phyloP scores from a whole-genome alignment of 2,797 vertebrate species.

The Microchirus variegatus region DNA sequence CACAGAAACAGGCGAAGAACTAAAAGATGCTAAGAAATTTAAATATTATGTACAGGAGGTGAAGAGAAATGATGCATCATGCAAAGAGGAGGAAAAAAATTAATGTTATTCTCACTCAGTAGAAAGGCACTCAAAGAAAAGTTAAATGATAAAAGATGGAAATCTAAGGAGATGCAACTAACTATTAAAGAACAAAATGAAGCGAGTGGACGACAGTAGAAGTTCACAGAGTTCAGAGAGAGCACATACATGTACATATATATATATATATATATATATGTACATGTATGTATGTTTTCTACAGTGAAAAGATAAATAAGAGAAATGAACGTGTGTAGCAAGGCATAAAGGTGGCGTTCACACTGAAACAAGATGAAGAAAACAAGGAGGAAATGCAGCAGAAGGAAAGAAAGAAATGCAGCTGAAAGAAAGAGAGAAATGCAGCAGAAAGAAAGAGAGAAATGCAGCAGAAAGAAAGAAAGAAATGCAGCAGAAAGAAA shows the following conservation, averaged over 20 bases:
- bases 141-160: slow-evolving; percentile 6
- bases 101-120: slow-evolving; percentile 4
- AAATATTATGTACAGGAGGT: background rate
- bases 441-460: too few relatives aligned
- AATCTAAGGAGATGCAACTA: background rate
- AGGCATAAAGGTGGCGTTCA: too few relatives aligned
- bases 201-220: background rate
- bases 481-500: too few relatives aligned
- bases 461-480: too few relatives aligned
- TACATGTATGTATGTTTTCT: background rate
- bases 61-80: slow-evolving; percentile 6
- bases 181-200: background rate
- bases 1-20: background rate
- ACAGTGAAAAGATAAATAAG: background rate
- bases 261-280: too few relatives aligned
- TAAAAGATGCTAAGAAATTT: background rate
- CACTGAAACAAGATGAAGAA: too few relatives aligned
- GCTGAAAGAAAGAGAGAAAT: too few relatives aligned
- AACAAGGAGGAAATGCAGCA: too few relatives aligned
- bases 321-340: too few relatives aligned
- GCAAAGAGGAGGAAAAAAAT: background rate
- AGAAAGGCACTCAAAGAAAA: slow-evolving; percentile 2
- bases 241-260: too few relatives aligned
- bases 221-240: background rate
- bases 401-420: too few relatives aligned